phyloP scores from a whole-genome alignment of 2,797 vertebrate genomes.

The Lophura swinhoii region DNA sequence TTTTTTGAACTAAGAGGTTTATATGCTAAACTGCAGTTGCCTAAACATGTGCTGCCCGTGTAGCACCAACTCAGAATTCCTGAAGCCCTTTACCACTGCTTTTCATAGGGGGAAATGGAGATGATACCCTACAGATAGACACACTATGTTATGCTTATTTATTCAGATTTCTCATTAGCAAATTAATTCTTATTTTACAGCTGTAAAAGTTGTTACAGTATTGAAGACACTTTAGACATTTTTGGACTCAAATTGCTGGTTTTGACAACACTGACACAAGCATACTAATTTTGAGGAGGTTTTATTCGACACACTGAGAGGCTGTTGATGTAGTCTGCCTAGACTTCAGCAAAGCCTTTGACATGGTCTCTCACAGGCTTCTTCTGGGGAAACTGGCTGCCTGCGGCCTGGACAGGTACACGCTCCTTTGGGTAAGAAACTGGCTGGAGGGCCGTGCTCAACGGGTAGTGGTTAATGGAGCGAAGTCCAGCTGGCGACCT shows the following conservation, averaged over 20 bases:
- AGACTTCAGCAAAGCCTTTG: too few relatives aligned
- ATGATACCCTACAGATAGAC: background rate
- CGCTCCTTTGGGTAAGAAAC: too few relatives aligned
- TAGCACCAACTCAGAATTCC: background rate
- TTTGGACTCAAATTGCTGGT: accelerated
- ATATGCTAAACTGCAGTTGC: background rate
- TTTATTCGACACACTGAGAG: background rate
- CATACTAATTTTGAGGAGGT: background rate
- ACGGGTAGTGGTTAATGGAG: too few relatives aligned
- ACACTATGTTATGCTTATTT: background rate
- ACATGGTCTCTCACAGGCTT: too few relatives aligned
- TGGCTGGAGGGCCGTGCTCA: too few relatives aligned
- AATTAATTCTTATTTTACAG: background rate
- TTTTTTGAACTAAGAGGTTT: background rate
- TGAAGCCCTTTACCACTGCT: background rate
- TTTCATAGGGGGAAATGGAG: background rate
- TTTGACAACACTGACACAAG: background rate
- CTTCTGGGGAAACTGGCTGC: too few relatives aligned
- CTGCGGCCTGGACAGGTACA: too few relatives aligned
- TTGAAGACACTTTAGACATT: background rate
- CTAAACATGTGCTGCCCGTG: background rate
- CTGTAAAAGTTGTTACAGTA: too few relatives aligned
- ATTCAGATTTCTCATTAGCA: background rate
- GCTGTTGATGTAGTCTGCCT: too few relatives aligned
- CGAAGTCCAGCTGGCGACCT: too few relatives aligned